Base-by-base conservation (phyloP, 35 echinoderm and acorn worm genomes). In the Apostichopus californicus region DNA sequence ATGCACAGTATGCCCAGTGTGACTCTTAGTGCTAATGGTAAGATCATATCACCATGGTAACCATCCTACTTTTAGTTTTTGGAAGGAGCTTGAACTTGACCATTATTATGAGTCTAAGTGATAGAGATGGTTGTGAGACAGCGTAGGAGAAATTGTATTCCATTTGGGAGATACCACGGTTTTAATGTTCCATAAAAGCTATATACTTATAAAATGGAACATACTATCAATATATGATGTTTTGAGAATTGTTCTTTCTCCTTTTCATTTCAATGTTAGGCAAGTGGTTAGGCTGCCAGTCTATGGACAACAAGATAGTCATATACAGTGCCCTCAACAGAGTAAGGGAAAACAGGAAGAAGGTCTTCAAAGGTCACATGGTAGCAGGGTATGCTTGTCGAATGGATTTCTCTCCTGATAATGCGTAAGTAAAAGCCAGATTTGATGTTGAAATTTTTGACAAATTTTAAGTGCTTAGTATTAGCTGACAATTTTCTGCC, bases 351-450 rank as follows among this genome's bases (percentile, higher is more conserved):
- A 99, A 99, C 90, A 94, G 94, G 68, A 99, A 99, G 88, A 99
- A 99, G 78, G 92, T 96, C 26, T 99, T 99, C 91, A 99, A 99
- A 80, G 97, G 97, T 88, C 97, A 99, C 92, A 99, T 99, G 97
- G 97, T 99, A 0, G 97, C 97, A 68, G 97, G 97, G 1, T 99
- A 99, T 96, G 97, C 97, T 9, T 99, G 97, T 65, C 93, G 96
- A 93, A 99, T 99, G 97, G 97, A 96, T 85, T 99, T 99, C 80
- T 92, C 97, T 59, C 97, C 97, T 59, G 97, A 99, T 90, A 99
- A 96, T 95, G 94, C 88, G 97, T 99, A 94, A 95, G 89, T 73
- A 5, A 88, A 61, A 15, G 6, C 12, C 14, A 14, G n/a, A 22
- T 75, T 61, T 61, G 58, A 61, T 78, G 17, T 78, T 78, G 17